Evolutionary conservation across 2,113 vertebrate species (phyloP), one percentile per base, ranked within the genome.

Genomic region (Recurvirostra avosetta): DNA sequence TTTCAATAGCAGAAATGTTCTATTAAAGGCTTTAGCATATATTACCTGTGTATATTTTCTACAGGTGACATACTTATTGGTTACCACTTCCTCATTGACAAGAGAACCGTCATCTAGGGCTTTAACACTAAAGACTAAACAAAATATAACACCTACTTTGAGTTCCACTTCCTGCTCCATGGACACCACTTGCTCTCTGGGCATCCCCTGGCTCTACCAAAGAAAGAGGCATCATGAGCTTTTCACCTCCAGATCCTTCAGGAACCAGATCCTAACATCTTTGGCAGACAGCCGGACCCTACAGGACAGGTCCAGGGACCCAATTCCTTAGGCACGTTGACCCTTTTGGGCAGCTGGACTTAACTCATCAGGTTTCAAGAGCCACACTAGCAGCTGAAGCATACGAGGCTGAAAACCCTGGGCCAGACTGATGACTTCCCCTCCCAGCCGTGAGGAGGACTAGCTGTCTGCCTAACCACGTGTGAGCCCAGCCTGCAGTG

Each of bases 261-360:
- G n/a, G 49, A 62, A 40, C 6, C 21, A 41, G 40, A 55, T n/a
- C 36, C 38, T 45, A 14, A 5, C 0, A 0, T 53, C 62, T 86
- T 38, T 66, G 40, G 41, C 49, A 78, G 65, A 56, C 8, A 89
- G 43, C 21, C 71, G 47, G 26, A 45, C 26, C 10, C 70, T 30
- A 25, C 18, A 68, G 55, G 52, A 43, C n/a, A 61, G 49, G 52
- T 18, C 7, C 45, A 67, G 7, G 32, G 6, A 2, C 10, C 4
- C 5, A 0, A 0, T 38, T 66, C 32, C 45, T 83, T 26, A 47
- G 30, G 19, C 16, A 13, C 2, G 5, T 21, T 88, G 36, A n/a
- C 25, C 5, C 17, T 87, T 76, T 38, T 21, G 40, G 49, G 30
- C 34, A 45, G 30, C 7, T 0, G 0, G n/a, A 71, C 9, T 36